Percentiles rank a stretch among this genome's conserved stretches.
These are phyloP conservation scores for Malacoctenus gilli DNA, from an alignment of 2,797 vertebrate genomes.

Conservation along the genomic window DNA sequence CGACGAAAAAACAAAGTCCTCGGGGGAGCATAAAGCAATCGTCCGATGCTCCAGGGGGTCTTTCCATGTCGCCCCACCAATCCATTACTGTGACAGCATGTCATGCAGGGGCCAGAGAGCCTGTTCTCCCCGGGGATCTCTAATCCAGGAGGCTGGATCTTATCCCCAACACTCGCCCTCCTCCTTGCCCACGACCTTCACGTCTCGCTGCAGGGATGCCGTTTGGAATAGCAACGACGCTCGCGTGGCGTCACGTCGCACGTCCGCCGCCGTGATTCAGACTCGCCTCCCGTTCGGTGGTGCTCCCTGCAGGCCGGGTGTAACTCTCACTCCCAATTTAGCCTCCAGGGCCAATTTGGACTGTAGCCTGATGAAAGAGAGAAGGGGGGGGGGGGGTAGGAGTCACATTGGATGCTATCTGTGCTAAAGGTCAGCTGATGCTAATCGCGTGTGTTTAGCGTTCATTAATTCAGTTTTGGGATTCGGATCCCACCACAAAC, in stretches of 20 bases:
- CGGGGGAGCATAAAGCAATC: constrained; percentile 39
- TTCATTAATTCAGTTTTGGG: constrained; percentile 33
- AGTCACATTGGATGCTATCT: constrained; percentile 40
- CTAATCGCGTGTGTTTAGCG: constrained; percentile 50
- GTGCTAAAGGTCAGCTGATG: constrained; percentile 64
- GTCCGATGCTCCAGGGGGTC: constrained; percentile 42
- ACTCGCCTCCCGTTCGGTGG: constrained; percentile 33
- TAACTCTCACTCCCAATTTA: constrained; percentile 6
- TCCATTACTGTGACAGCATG: constrained; percentile 63
- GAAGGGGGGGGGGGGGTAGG: too few species aligned
- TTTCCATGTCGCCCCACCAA: constrained; percentile 41
- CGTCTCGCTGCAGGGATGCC: constrained; percentile 49
- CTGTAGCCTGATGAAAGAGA: constrained; percentile 32
- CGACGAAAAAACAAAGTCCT: constrained; percentile 27
- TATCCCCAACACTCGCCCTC: constrained; percentile 36
- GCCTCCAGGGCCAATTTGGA: constrained; percentile 25
- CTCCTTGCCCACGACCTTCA: constrained; percentile 64
- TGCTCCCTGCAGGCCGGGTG: constrained; percentile 4
- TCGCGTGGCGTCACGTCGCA: constrained; percentile 23
- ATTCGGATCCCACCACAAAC: constrained; percentile 30
- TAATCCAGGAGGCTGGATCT: constrained; percentile 64
- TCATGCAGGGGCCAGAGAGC: constrained; percentile 48
- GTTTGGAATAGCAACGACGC: constrained; percentile 56
- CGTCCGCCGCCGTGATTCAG: background rate
- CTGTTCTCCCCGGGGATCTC: constrained; percentile 50